Base-by-base conservation (phyloP, 2,888 invertebrate species). In the Polyploca ridens region DNA sequence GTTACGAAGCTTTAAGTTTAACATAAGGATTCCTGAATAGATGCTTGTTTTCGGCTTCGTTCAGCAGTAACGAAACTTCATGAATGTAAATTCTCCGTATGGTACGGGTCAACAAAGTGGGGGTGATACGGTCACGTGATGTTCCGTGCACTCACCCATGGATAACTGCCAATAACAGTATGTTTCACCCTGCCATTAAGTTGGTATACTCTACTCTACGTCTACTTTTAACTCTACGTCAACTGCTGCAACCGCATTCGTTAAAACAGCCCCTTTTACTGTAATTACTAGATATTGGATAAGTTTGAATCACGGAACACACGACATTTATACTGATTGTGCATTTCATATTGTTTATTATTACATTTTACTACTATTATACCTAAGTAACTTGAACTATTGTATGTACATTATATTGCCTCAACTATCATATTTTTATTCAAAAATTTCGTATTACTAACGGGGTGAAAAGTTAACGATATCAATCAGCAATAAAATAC, bases 91-190 rank as follows among this genome's bases (percentile, higher is more conserved):
- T 66, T 62, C 41, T 41, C 61, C 41, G 44, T 61, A 41, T 73
- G 66, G 71, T 67, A 70, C 64, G 73, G 69, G 69, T 73, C 74
- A 70, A 69, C 57, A 67, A 69, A 65, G 71, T 66, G 72, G 75
- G 78, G 82, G 80, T 81, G 79, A 84, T 77, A 75, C 75, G 74
- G 88, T 88, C 89, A 89, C 88, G 88, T 87, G 83, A 89, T 80
- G 79, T 89, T 76, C 82, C 88, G 89, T 90, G 90, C 83, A 75
- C 79, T 82, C 75, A 74, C 76, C 69, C 78, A 79, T 81, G 87
- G 88, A 88, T 86, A 88, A 86, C 85, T 86, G 86, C 86, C 86
- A 86, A 87, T 88, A 87, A 84, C 83, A 76, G 79, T 83, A 75
- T 84, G 83, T 82, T 85, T 71, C 76, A 87, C 84, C 84, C 86